Evolutionary conservation across 2,113 vertebrate genomes (phyloP), one percentile per base, ranked within the genome.

Genomic region (Macquaria australasica): DNA sequence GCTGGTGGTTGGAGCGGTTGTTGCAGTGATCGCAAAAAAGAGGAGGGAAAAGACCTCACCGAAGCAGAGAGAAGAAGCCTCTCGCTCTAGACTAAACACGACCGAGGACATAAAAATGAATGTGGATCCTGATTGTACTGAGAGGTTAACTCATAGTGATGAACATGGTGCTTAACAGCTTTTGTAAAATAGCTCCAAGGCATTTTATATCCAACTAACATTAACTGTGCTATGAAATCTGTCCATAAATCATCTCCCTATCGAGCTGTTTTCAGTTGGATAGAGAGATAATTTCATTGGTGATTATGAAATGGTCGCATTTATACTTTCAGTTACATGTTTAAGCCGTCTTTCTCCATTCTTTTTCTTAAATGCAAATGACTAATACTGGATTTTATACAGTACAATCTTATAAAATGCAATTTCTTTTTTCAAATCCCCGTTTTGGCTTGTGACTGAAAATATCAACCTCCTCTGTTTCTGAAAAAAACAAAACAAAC

Each of bases 1-100:
- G 67, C 8, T 94, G 43, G 16, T 92, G 39, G 39, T 84, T 4
- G 88, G 2, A 23, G 69, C 5, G 15, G 63, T 89, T 12, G 79
- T 71, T 2, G 64, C 59, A 37, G 70, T 71, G n/a, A 60, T 92
- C 34, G 69, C 23, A 21, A 16, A 83, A 11, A 91, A 82, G 70
- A 88, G 55, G 56, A 92, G 59, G 79, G 25, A 20, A 43, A 87
- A 12, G 21, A 20, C 15, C 55, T 23, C 50, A 7, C 39, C 4
- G 14, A 55, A 25, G 11, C 31, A 85, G 20, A 64, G 43, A 20
- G 1, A 23, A 11, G 6, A 51, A 45, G 6, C 34, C 14, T 9
- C 73, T 21, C 39, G 0, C 6, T 80, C 62, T 55, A 43, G 56
- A 60, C 20, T 2, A 9, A 31, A 64, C 43, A 21, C 1, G 1